A percentile compares a stretch with the other conserved stretches of the same genome.
These are phyloP conservation scores for Yponomeuta malinellus DNA, from an alignment of 2,888 invertebrate genomes.

Conservation along the genomic window DNA sequence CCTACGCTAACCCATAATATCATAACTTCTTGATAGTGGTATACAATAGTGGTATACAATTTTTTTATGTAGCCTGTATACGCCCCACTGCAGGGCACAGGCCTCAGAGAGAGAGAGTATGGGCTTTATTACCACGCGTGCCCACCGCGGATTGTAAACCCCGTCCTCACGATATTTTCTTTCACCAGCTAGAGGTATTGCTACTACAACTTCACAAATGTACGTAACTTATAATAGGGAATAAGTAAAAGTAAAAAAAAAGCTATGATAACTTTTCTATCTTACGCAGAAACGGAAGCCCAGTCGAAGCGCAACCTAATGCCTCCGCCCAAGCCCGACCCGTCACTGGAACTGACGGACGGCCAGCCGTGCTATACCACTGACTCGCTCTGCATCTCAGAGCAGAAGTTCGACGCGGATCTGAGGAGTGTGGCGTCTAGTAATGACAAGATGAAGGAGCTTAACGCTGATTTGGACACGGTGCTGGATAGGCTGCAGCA, in stretches of 20 bases:
- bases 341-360: not conserved
- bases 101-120: no score
- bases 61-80: no score
- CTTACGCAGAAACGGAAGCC: not conserved
- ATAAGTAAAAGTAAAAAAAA: not conserved
- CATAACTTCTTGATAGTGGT: no score
- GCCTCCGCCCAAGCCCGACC: not conserved
- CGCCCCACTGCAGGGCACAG: no score
- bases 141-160: no score
- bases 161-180: no score
- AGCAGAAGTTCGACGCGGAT: slow-evolving; percentile 57
- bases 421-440: slow-evolving; percentile 50
- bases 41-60: no score
- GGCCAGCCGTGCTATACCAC: slow-evolving; percentile 19
- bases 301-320: not conserved
- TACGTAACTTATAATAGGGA: no score
- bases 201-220: no score
- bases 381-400: slow-evolving; percentile 40
- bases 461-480: slow-evolving; percentile 81
- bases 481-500: slow-evolving; percentile 82
- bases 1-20: no score
- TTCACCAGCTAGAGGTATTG: no score
- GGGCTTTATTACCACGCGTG: no score
- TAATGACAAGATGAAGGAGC: slow-evolving; percentile 65
- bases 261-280: not conserved